phyloP scores from a whole-genome alignment of 1,140 invertebrate species.

The Macrobrachium rosenbergii region DNA sequence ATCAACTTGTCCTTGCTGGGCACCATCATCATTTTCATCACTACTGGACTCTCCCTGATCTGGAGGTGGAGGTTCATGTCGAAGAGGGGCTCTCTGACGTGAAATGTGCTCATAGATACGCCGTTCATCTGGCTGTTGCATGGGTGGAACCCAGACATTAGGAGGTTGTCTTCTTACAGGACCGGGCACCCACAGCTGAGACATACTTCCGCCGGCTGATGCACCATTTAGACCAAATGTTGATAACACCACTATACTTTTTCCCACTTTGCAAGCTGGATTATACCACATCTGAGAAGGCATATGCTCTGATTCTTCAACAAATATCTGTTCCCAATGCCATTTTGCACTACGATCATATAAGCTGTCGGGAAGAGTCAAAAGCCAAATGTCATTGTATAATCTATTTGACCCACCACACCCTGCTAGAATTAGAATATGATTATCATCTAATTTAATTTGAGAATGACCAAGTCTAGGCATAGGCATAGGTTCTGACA shows the following conservation, averaged over 20 bases:
- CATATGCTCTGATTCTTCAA: conserved; percentile 82
- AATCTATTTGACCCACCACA: conserved; percentile 80
- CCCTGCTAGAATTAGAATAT: conserved; percentile 72
- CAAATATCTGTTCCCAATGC: conserved; percentile 84
- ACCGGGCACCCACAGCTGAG: conserved; percentile 55
- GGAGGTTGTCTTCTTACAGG: conserved; percentile 52
- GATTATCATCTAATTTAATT: conserved; percentile 74
- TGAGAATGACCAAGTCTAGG: conserved; percentile 93
- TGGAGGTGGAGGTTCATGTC: conserved; percentile 39
- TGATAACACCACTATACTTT: conserved; percentile 78
- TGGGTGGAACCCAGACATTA: conserved; percentile 68
- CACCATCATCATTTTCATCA: conserved; percentile 56
- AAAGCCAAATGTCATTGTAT: conserved; percentile 80
- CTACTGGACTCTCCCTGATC: conserved; percentile 47
- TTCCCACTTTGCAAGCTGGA: conserved; percentile 85
- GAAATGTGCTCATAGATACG: conserved; percentile 66
- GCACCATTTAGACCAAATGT: conserved; percentile 20
- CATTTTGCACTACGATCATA: conserved; percentile 74
- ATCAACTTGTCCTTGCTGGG: conserved; percentile 2
- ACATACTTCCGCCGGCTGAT: conserved; percentile 48
- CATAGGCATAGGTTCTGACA: conserved; percentile 78
- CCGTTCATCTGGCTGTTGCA: conserved; percentile 38
- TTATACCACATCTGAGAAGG: conserved; percentile 93
- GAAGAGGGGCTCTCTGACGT: conserved; percentile 61
- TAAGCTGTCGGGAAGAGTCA: conserved; percentile 72